Base-by-base conservation (phyloP, 2,797 vertebrate genomes). In the Ctenochaetus hawaiiensis region DNA sequence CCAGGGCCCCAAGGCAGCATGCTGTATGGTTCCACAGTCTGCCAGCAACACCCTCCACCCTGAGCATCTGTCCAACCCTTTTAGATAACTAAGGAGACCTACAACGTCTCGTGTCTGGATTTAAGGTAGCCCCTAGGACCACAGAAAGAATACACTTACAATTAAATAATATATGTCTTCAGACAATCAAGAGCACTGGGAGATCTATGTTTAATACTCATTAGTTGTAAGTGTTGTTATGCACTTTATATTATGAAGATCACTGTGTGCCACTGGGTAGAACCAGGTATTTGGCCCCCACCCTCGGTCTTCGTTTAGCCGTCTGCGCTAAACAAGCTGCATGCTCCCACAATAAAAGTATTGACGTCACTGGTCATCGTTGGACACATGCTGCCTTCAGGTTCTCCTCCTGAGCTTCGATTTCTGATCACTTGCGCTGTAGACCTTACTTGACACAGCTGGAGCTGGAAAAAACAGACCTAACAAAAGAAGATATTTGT, bases 341-440 rank as follows among this genome's bases (percentile, higher is more conserved):
- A 83, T 67, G 92, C 88, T 87, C 93, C 90, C 91, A 92, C 90
- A 95, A 95, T 94, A 94, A 93, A 91, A 90, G 59, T 81, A 75
- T 49, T 94, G 94, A 96, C 95, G 95, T 96, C 95, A 96, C 86
- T 75, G 71, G 71, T 81, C 88, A 85, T 77, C 76, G 4, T 75
- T 91, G 80, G 90, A 92, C 85, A 62, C 59, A 1, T 67, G 93
- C 56, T 87, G 84, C 86, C 17, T 94, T 94, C 84, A 91, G 0
- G 79, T 44, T 23, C 78, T n/a, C 75, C 7, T 41, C 7, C 17
- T 7, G 6, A 65, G 9, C 60, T 86, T 52, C 1, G 80, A 74
- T 47, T 80, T 78, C 11, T 45, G 6, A 75, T 0, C 0, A 52
- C 41, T 45, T 23, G 2, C 23, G 10, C 5, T 12, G 26, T 30